phyloP scores from a whole-genome alignment of 2,888 invertebrate species.

The Aleiodes alternator region DNA sequence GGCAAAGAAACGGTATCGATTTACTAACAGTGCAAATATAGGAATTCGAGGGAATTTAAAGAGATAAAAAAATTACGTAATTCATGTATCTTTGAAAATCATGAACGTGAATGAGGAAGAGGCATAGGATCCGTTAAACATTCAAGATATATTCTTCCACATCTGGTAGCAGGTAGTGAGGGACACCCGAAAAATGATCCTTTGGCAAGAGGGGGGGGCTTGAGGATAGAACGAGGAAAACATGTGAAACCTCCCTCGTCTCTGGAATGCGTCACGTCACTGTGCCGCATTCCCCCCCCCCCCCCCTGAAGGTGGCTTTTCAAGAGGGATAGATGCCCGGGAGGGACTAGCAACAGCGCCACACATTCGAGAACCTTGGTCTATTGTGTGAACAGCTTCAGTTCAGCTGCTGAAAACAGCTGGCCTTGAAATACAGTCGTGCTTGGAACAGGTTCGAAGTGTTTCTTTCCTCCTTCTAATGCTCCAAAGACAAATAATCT shows the following conservation, averaged over 20 bases:
- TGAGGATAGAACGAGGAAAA: conserved; percentile 33
- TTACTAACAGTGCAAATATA: neutral
- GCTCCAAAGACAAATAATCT: neutral
- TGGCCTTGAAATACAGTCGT: conserved; percentile 51
- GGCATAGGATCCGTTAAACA: neutral
- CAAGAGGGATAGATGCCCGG: conserved; percentile 40
- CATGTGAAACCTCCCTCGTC: conserved; percentile 60
- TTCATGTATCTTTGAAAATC: neutral
- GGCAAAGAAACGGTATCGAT: neutral
- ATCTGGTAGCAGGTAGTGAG: conserved; percentile 21
- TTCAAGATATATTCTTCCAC: conserved; percentile 1
- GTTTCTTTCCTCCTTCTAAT: conserved; percentile 11
- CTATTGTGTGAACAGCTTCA: conserved; percentile 62
- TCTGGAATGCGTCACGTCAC: conserved; percentile 64
- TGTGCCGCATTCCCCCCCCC: conserved; percentile 50
- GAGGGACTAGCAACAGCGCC: conserved; percentile 48
- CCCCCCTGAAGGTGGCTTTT: conserved; percentile 43
- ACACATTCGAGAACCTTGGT: conserved; percentile 20
- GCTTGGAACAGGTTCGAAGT: conserved; percentile 25
- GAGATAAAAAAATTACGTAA: neutral
- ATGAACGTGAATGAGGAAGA: neutral
- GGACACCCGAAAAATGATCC: conserved; percentile 43
- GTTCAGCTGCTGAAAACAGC: conserved; percentile 63
- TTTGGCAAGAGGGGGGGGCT: conserved; percentile 20
- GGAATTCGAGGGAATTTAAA: neutral